Percentiles rank a stretch among this genome's conserved stretches.
Evolutionary conservation across 2,113 vertebrate species (phyloP).

Genomic region (Aldabrachelys gigantea): DNA sequence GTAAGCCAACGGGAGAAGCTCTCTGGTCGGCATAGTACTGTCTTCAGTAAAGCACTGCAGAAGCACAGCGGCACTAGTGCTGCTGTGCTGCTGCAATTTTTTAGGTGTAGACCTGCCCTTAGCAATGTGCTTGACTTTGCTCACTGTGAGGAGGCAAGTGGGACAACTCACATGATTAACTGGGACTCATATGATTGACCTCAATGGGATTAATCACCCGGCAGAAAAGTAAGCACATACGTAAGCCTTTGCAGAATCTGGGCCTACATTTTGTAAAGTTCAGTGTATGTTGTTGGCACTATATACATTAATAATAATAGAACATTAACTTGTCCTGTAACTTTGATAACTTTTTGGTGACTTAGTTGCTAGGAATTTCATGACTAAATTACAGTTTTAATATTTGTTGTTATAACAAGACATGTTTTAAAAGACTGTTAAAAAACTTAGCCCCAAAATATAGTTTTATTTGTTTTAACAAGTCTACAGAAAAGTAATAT

Average conservation of each 20-base stretch:
- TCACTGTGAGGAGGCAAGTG: background rate
- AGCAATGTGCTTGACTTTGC: accelerated
- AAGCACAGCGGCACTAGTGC: no score
- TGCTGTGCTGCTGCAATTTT: background rate
- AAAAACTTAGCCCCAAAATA: background rate
- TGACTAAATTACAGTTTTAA: background rate
- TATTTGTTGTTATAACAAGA: background rate
- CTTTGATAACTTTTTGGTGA: background rate
- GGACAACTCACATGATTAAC: accelerated
- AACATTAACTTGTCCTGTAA: background rate
- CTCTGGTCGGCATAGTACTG: background rate
- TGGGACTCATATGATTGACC: accelerated
- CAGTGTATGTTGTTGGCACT: background rate
- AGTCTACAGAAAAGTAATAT: background rate
- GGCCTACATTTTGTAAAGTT: background rate
- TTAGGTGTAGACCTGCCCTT: background rate
- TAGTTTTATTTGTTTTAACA: background rate
- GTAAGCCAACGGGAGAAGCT: background rate
- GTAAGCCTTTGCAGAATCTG: background rate
- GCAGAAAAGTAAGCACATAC: accelerated
- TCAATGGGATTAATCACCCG: accelerated
- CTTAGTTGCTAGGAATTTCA: background rate
- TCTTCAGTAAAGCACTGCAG: background rate
- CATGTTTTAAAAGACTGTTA: background rate
- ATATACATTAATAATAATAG: background rate